Evolutionary conservation across 2,888 invertebrate genomes (phyloP), one percentile per base, ranked within the genome.

Genomic region (Sicus ferrugineus): DNA sequence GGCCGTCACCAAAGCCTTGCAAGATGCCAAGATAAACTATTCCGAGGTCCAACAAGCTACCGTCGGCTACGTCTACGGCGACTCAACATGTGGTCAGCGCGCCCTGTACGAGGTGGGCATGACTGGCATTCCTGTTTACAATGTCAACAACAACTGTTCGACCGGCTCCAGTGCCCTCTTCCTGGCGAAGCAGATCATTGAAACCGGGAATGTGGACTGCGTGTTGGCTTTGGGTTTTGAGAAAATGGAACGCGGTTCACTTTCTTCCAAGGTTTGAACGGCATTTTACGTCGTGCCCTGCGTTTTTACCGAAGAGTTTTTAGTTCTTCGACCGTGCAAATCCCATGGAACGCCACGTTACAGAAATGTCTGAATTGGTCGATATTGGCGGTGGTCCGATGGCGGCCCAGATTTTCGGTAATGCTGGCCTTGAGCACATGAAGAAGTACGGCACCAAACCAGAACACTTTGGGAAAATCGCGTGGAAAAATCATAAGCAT

Each of bases 111-210:
- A 95, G 83, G 88, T 98, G 52, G 98, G 98, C 69, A 91, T 98
- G 91, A 97, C 94, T 38, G 98, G 98, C 52, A 97, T 98, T 74
- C 98, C 98, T 4, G 92, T 99, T 75, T 95, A 93, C 86, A 99
- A 99, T 86, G 98, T 98, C 16, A 98, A 99, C 87, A 99, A 99
- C 84, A 98, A 98, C 81, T 99, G 99, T 83, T 93, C 98, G 0
- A 98, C 98, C 1, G 99, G 99, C 31, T 94, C 98, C 0, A 94
- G 93, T 67, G 98, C 98, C 1, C 85, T 99, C 3, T 89, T 92
- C 80, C 87, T 99, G 79, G 96, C 92, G 0, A 96, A 96, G 82
- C 96, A 98, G 85, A 89, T 97, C 23, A 87, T 99, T n/a, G 93
- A 96, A 86, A 91, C 93, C 72, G 97, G 96, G 14, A 88, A 91